Percentiles rank a stretch among this genome's conserved stretches.
Evolutionary conservation across 2,113 vertebrate genomes (phyloP).

Genomic region (Kobus ellipsiprymnus): DNA sequence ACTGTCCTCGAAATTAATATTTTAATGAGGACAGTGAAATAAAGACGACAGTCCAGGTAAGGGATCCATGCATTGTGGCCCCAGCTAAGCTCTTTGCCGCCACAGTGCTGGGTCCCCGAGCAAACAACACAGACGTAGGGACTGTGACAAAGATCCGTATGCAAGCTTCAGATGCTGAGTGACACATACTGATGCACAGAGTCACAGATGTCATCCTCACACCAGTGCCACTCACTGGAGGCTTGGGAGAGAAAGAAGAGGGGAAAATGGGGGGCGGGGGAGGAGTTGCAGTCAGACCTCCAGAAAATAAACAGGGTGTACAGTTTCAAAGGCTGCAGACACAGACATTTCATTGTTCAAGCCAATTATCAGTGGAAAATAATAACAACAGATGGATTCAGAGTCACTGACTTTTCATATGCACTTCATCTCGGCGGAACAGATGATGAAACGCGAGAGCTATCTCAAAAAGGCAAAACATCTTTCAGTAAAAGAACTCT

Average conservation of each 20-base stretch:
- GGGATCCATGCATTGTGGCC: conserved; percentile 59
- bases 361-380: conserved; percentile 99
- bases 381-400: conserved; percentile 99
- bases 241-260: conserved; percentile 70
- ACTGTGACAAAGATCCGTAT: conserved; percentile 75
- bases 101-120: conserved; percentile 41
- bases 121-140: conserved; percentile 68
- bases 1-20: conserved; percentile 77
- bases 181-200: conserved; percentile 83
- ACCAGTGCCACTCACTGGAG: conserved; percentile 79
- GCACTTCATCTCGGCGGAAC: conserved; percentile 90
- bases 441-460: conserved; percentile 98
- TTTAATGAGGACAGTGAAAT: conserved; percentile 78
- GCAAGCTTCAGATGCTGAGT: conserved; percentile 80
- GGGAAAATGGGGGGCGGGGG: conserved; percentile 24
- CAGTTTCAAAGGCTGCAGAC: conserved; percentile 97
- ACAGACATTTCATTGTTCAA: conserved; percentile 99
- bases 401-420: conserved; percentile 94
- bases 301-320: conserved; percentile 92
- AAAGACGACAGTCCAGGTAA: conserved; percentile 75
- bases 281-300: conserved; percentile 82
- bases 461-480: conserved; percentile 87
- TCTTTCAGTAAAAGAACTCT: conserved; percentile 85
- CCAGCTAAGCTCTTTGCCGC: conserved; percentile 66
- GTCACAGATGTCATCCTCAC: conserved; percentile 86